Evolutionary conservation across 2,797 vertebrate species (phyloP).

Genomic region (Hippocampus kuda): DNA sequence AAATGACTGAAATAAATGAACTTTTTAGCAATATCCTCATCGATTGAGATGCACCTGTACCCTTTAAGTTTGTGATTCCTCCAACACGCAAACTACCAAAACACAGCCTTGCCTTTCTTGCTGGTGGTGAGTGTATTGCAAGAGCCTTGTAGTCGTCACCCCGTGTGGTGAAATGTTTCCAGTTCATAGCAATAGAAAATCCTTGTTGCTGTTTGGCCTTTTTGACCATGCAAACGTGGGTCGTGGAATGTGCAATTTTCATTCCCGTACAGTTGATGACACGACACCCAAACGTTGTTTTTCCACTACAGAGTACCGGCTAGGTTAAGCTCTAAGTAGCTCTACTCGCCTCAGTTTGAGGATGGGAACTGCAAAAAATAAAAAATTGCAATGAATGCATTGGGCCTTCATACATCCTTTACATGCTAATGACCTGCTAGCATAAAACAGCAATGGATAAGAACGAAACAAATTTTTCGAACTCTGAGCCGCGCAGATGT

Average conservation of each 20-base stretch:
- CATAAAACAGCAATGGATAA: too few species aligned
- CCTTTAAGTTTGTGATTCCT: slow-evolving; percentile 46
- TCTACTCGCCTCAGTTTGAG: not conserved
- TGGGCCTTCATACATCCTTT: too few species aligned
- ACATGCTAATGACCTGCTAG: too few species aligned
- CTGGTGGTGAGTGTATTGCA: slow-evolving; percentile 31
- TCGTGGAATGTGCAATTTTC: slow-evolving; percentile 29
- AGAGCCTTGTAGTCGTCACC: slow-evolving; percentile 33
- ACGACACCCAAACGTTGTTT: slow-evolving; percentile 16
- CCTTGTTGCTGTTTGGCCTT: slow-evolving; percentile 56
- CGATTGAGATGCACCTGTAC: not conserved
- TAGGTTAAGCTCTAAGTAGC: not conserved
- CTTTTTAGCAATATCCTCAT: not conserved
- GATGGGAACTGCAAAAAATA: not conserved
- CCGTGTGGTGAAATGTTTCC: slow-evolving; percentile 30
- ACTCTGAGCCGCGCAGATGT: not conserved
- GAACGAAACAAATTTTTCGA: too few species aligned
- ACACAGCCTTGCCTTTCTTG: slow-evolving; percentile 59
- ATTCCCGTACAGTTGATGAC: slow-evolving; percentile 12
- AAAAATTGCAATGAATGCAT: not conserved
- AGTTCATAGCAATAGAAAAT: slow-evolving; percentile 63
- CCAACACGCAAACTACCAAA: slow-evolving; percentile 52
- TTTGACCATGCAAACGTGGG: slow-evolving; percentile 28
- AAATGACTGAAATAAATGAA: not conserved
- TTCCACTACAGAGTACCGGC: not conserved